These are phyloP conservation scores for Aphaenogaster rudis DNA, from an alignment of 1,140 invertebrate species.

Conservation along the genomic window DNA sequence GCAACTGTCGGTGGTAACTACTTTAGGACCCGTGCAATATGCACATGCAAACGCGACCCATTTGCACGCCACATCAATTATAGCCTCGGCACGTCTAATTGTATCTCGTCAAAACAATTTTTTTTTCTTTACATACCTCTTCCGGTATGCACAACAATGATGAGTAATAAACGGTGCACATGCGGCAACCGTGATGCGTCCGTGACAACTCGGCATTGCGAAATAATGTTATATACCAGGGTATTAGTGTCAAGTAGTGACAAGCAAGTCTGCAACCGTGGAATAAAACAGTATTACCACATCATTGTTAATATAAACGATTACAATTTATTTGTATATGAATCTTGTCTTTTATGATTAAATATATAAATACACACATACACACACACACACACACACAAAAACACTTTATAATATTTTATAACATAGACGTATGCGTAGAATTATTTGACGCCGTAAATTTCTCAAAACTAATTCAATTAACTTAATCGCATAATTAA, in stretches of 20 bases:
- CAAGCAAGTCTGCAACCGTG: background rate
- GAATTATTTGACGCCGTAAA: background rate
- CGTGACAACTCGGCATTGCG: constrained; percentile 24
- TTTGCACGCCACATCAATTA: constrained; percentile 53
- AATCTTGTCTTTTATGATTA: background rate
- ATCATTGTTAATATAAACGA: background rate
- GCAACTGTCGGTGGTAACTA: background rate
- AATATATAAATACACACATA: background rate
- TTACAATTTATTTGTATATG: background rate
- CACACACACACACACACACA: background rate
- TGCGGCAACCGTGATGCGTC: background rate
- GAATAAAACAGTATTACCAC: background rate
- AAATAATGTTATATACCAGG: background rate
- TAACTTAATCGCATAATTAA: background rate
- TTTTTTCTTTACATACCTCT: constrained; percentile 30
- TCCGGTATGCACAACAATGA: constrained; percentile 50
- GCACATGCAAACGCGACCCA: background rate
- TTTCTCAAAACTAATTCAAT: background rate
- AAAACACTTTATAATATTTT: background rate
- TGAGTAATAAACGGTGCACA: constrained; percentile 30
- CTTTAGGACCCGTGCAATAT: background rate
- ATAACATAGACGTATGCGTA: background rate
- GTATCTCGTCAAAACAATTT: constrained; percentile 43
- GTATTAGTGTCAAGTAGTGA: background rate
- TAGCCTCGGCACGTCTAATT: constrained; percentile 40